Evolutionary conservation across 2,113 vertebrate genomes (phyloP), one percentile per base, ranked within the genome.

Genomic region (Candoia aspera): DNA sequence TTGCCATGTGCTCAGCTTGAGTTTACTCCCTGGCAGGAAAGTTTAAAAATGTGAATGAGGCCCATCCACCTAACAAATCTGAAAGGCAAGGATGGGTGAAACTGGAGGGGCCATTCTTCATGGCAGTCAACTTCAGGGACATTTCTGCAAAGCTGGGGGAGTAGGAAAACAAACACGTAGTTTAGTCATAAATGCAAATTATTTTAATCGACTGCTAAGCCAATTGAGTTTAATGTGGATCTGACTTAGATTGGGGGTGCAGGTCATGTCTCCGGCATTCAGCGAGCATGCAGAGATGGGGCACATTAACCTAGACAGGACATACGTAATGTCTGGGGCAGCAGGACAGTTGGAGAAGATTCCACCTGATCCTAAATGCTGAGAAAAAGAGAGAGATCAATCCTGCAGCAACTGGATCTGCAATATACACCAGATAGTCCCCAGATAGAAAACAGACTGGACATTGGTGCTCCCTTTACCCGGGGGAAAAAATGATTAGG

Each of bases 31-130:
- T 90, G 68, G 73, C 87, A 91, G 89, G 42, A 42, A 42, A 42
- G 42, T 91, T 91, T 94, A 91, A 95, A 95, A 93, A 90, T 83
- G 90, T 84, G 88, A 26, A 60, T 92, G 92, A 96, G 95, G 92
- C 49, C 49, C 49, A 49, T 93, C 94, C 92, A 57, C 42, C 64
- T 86, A 79, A 49, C 49, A 49, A 49, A 49, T 49, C 49, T 49
- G 49, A 49, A 49, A 49, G 49, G 49, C 49, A 49, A 49, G 49
- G 49, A 49, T 49, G 49, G 49, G 2, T 49, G 49, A 5, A 5
- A 49, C 49, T 49, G 49, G 10, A 73, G 26, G 68, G 8, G 29
- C 13, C 8, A 19, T 24, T 49, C 46, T 60, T 23, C 6, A 19
- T 0, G 1, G 83, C 90, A 62, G 83, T 58, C 57, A 83, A 11